Conservation (phyloP, 2,888 invertebrate genomes). For the Drosophila infuscata region DNA sequence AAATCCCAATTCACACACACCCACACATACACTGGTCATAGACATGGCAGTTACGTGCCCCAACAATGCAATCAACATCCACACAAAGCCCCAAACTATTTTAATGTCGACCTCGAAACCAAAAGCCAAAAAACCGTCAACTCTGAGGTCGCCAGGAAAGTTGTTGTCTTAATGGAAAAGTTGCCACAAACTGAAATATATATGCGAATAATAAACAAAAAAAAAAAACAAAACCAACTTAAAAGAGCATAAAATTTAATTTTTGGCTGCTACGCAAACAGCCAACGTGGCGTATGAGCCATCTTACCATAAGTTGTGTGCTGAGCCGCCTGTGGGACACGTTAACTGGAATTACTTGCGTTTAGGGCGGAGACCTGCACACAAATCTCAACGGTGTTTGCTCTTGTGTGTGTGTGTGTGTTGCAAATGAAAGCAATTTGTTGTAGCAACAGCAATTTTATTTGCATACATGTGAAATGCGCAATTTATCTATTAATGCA, state of each 20-base stretch:
- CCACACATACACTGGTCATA: slow-evolving; percentile 18
- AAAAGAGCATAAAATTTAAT: slow-evolving; percentile 62
- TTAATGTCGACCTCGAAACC: slow-evolving; percentile 67
- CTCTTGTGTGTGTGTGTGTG: background rate
- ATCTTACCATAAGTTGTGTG: slow-evolving; percentile 31
- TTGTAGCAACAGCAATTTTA: slow-evolving; percentile 5
- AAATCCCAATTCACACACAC: slow-evolving; percentile 63
- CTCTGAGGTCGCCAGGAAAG: slow-evolving; percentile 28
- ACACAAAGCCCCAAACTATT: slow-evolving; percentile 81
- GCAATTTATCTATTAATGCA: slow-evolving; percentile 1
- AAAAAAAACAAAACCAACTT: slow-evolving; percentile 37
- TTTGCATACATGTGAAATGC: slow-evolving; percentile 12
- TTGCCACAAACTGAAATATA: slow-evolving; percentile 38
- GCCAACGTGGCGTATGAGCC: slow-evolving; percentile 60
- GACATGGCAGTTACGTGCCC: slow-evolving; percentile 52
- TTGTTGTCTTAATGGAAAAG: slow-evolving; percentile 65
- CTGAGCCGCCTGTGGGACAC: slow-evolving; percentile 33
- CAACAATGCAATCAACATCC: slow-evolving; percentile 79
- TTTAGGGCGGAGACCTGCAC: background rate
- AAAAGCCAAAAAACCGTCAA: slow-evolving; percentile 20
- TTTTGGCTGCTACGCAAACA: slow-evolving; percentile 57
- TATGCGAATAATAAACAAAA: slow-evolving; percentile 3
- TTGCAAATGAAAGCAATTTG: slow-evolving; percentile 12
- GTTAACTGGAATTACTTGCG: slow-evolving; percentile 37
- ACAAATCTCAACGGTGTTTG: slow-evolving; percentile 4